Evolutionary conservation across 2,113 vertebrate species (phyloP).

Genomic region (Odontesthes bonariensis): DNA sequence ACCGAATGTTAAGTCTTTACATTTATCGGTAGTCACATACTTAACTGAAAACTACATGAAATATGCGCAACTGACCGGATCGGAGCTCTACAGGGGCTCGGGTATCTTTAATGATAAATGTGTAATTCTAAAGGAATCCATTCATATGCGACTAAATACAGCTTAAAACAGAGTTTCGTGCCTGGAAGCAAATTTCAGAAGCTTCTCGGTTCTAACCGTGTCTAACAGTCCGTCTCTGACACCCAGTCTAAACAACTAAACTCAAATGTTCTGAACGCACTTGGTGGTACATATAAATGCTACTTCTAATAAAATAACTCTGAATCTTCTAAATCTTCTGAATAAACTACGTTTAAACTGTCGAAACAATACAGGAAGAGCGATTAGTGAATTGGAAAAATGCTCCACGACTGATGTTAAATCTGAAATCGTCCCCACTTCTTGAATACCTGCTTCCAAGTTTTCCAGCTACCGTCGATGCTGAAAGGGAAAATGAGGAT

Average conservation of each 20-base stretch:
- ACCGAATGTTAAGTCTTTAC: constrained; percentile 18
- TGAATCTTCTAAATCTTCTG: neutral
- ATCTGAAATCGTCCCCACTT: constrained; percentile 1
- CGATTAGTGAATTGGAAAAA: neutral
- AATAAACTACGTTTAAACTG: neutral
- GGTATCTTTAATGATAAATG: constrained; percentile 21
- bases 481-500: neutral
- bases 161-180: too few relatives aligned
- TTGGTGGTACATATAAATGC: neutral
- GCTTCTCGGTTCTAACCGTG: too few relatives aligned
- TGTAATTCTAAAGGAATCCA: neutral
- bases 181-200: too few relatives aligned
- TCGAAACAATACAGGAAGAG: neutral
- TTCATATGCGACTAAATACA: too few relatives aligned
- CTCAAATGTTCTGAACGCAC: too few relatives aligned
- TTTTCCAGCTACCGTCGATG: constrained; percentile 22
- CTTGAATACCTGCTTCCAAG: constrained; percentile 5
- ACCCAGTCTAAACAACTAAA: too few relatives aligned
- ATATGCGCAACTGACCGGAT: constrained; percentile 12
- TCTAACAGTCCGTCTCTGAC: too few relatives aligned
- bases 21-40: constrained; percentile 5
- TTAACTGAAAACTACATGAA: constrained; percentile 28
- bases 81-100: neutral
- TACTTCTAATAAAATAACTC: neutral
- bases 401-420: neutral